Conservation (phyloP, 2,888 invertebrate species). For the Elysia crispata region DNA sequence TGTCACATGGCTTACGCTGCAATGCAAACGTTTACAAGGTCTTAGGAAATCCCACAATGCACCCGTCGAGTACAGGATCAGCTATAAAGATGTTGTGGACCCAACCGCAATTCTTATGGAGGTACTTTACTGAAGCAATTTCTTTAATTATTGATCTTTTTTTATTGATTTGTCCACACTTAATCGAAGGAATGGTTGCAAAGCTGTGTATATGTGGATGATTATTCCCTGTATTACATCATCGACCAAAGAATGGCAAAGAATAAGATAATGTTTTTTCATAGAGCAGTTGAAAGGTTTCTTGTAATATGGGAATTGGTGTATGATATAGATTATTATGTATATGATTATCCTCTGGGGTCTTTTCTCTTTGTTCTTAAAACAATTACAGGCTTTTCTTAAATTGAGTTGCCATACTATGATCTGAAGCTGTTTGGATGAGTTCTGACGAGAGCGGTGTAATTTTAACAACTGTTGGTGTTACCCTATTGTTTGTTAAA, state of each 20-base stretch:
- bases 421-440: background rate
- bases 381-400: background rate
- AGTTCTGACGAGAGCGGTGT: too few species aligned
- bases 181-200: background rate
- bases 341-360: too few species aligned
- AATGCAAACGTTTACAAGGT: conserved; percentile 78
- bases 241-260: too few species aligned
- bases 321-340: too few species aligned
- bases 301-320: too few species aligned
- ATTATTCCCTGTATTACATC: too few species aligned
- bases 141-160: conserved; percentile 10
- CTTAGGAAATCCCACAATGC: conserved; percentile 45
- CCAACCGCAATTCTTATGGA: conserved; percentile 81
- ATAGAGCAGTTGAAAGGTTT: too few species aligned
- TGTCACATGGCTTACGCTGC: conserved; percentile 87
- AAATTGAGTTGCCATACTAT: background rate
- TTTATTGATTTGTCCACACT: background rate
- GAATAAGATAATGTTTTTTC: too few species aligned
- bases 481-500: too few species aligned
- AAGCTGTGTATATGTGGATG: background rate
- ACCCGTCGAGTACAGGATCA: conserved; percentile 84
- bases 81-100: conserved; percentile 88
- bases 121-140: conserved; percentile 83
- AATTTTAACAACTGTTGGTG: too few species aligned
- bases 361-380: too few species aligned